These are phyloP conservation scores for Saturnia japonica DNA, from an alignment of 2,888 invertebrate species.

Conservation along the genomic window DNA sequence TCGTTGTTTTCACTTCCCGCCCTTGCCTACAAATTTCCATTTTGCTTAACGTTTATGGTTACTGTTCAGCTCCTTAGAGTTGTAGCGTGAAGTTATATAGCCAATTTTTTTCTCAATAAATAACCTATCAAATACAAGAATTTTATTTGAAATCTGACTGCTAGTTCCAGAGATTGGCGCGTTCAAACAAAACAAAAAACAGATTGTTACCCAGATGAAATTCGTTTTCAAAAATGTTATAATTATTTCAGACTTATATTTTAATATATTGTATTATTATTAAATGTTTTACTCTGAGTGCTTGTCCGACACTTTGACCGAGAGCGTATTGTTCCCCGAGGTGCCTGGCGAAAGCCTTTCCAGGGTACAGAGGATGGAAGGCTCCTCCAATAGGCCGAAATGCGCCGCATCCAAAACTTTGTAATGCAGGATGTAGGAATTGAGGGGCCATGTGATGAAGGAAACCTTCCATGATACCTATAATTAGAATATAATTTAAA, in stretches of 20 bases:
- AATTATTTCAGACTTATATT: background rate
- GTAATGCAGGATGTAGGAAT: conserved; percentile 77
- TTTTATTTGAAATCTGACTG: no score
- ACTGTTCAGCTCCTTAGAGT: no score
- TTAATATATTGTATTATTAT: background rate
- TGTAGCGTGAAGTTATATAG: no score
- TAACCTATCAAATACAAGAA: no score
- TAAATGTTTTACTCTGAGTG: conserved; percentile 60
- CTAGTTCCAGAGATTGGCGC: no score
- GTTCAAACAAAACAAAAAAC: no score
- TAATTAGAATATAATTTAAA: conserved; percentile 6
- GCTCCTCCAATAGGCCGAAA: conserved; percentile 78
- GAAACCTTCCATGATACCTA: conserved; percentile 72
- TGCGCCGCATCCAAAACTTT: conserved; percentile 78
- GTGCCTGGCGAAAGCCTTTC: conserved; percentile 76
- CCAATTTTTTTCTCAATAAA: no score
- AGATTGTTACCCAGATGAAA: no score
- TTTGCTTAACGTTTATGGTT: no score
- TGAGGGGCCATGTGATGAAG: conserved; percentile 80
- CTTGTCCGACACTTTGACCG: conserved; percentile 76
- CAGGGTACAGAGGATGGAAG: conserved; percentile 77
- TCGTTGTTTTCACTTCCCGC: no score
- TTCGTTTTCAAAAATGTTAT: background rate
- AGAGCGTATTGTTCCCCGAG: conserved; percentile 77
- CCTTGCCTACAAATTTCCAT: no score